phyloP scores from a whole-genome alignment of 2,888 invertebrate species.

The Caenorhabditis sp. region DNA sequence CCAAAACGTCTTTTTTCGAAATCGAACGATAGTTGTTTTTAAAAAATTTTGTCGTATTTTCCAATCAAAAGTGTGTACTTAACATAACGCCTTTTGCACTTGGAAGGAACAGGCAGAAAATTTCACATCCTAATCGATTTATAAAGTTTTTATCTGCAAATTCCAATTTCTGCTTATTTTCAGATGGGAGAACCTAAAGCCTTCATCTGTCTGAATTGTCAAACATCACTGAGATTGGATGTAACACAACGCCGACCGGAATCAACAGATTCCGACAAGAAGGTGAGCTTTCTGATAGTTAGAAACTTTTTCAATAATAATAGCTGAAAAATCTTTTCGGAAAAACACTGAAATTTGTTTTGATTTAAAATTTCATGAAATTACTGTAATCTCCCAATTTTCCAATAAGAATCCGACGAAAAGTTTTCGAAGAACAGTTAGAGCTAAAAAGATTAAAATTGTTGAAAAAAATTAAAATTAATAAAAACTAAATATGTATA shows the following conservation, averaged over 20 bases:
- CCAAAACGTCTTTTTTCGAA: neutral
- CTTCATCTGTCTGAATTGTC: conserved; percentile 43
- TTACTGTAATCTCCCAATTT: too few species aligned
- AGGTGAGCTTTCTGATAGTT: conserved; percentile 3
- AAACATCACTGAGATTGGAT: conserved; percentile 36
- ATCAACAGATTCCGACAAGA: conserved; percentile 31
- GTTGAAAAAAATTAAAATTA: neutral
- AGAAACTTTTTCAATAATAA: too few species aligned
- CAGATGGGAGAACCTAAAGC: conserved; percentile 20
- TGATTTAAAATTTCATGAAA: too few species aligned
- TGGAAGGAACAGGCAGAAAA: too few species aligned
- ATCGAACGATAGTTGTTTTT: neutral
- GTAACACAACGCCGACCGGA: conserved; percentile 27
- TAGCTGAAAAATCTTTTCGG: too few species aligned
- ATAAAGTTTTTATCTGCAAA: neutral
- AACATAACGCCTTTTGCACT: too few species aligned
- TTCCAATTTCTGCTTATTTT: neutral
- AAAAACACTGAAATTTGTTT: too few species aligned
- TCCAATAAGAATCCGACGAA: too few species aligned
- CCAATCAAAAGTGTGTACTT: too few species aligned
- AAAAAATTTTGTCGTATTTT: neutral
- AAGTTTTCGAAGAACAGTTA: too few species aligned
- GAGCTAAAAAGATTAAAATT: neutral
- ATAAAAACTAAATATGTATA: neutral
- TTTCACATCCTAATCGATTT: neutral